Evolutionary conservation across 2,888 invertebrate genomes (phyloP), one percentile per base, ranked within the genome.

Genomic region (Conops quadrifasciatus): DNA sequence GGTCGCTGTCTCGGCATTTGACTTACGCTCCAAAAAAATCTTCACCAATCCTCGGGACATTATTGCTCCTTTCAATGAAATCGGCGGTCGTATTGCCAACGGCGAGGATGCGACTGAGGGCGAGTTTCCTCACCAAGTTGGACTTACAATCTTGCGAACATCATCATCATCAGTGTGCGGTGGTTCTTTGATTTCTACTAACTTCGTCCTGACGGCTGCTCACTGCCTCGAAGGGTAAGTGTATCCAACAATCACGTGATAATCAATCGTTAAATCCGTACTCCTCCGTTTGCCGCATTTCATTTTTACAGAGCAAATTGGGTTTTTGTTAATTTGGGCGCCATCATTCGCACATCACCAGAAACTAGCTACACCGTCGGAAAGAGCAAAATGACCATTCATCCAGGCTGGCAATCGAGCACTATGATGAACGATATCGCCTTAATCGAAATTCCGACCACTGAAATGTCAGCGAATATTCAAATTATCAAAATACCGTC

Each of bases 171-270:
- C 45, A 36, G 82, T 81, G 79, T 84, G 84, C 72, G 84, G 84
- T 72, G 84, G 84, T 65, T 81, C 82, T 45, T 71, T 83, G 62
- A 78, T 83, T 43, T 75, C 74, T 2, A 47, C 70, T 13, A 71
- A 75, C 36, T 84, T 81, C 79, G 77, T 84, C 45, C 60, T 83
- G 72, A 83, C 83, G 26, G 83, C 83, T 63, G 83, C 83, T 75
- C 83, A 83, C 74, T 83, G 83, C 72, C 78, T 79, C 1, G 77
- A 79, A 60, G 76, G 76, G 81, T 80, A 76, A 75, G 77, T 71
- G 3, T 45, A 28, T 36, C 19, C 9, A n/a, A 19, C 53, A 13
- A 2, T n/a, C 1, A 13, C 45, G 15, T 13, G 45, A 13, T 45
- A 15, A 13, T 45, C 11, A 49, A 49, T 5, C 16, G 15, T 49